These are phyloP conservation scores for Lasioglossum albipes DNA, from an alignment of 1,140 invertebrate species.

Conservation along the genomic window DNA sequence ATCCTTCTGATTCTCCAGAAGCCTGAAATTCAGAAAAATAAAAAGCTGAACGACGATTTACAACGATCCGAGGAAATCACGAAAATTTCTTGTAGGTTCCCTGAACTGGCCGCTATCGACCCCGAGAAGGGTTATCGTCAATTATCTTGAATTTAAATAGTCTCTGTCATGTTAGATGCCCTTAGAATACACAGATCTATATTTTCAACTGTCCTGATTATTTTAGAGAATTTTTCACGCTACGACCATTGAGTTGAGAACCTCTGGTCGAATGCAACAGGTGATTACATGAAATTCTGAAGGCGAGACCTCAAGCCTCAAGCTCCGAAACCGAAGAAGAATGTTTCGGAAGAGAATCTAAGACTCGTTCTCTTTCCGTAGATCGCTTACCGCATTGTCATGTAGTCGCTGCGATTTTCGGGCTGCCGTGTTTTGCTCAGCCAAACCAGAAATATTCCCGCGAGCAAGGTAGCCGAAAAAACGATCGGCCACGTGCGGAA, in stretches of 20 bases:
- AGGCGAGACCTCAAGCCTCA: neutral
- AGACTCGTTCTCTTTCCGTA: conserved; percentile 19
- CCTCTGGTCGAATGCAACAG: neutral
- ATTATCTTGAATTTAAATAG: no score
- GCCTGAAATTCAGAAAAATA: conserved; percentile 67
- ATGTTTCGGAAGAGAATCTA: neutral
- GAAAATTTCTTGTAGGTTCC: no score
- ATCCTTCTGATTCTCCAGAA: conserved; percentile 82
- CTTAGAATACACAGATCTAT: neutral
- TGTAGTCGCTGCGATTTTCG: conserved; percentile 61
- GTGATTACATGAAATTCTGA: neutral
- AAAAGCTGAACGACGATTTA: neutral
- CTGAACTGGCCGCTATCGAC: neutral
- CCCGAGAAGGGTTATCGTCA: neutral
- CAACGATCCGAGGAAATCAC: neutral
- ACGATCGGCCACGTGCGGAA: conserved; percentile 64
- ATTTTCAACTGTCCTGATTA: no score
- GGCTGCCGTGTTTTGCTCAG: conserved; percentile 55
- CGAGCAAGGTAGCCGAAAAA: conserved; percentile 47
- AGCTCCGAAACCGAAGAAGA: neutral
- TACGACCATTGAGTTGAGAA: neutral
- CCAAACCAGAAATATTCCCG: conserved; percentile 69
- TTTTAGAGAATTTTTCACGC: no score
- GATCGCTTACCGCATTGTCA: conserved; percentile 66
- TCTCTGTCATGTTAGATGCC: neutral